These are phyloP conservation scores for Harlomillsia oculata DNA, from an alignment of 1,140 invertebrate species.

Conservation along the genomic window DNA sequence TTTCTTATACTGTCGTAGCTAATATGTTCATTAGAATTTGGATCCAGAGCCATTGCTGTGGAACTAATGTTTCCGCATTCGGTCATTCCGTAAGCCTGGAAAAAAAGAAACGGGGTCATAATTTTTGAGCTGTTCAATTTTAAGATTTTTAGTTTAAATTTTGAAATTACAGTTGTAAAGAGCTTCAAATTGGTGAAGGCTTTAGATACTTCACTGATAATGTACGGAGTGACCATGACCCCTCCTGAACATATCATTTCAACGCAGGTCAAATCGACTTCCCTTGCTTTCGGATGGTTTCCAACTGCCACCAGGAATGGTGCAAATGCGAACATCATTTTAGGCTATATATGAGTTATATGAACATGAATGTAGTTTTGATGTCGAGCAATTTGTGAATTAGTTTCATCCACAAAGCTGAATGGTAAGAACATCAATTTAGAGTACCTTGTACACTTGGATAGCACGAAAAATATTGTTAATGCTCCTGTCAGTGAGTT, in stretches of 20 bases:
- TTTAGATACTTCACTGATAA: slow-evolving; percentile 2
- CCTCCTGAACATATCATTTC: slow-evolving; percentile 19
- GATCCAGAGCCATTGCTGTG: too few relatives aligned
- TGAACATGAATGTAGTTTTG: too few relatives aligned
- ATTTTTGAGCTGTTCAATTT: too few relatives aligned
- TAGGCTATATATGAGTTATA: too few relatives aligned
- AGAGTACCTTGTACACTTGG: slow-evolving; percentile 16
- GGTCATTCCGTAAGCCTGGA: slow-evolving; percentile 18
- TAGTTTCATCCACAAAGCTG: too few relatives aligned
- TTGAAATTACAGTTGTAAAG: slow-evolving; percentile 2
- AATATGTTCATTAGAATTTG: too few relatives aligned
- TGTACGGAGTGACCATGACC: slow-evolving; percentile 5
- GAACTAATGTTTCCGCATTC: not conserved
- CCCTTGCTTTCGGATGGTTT: slow-evolving; percentile 3
- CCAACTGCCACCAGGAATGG: slow-evolving; percentile 2
- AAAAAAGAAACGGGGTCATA: too few relatives aligned
- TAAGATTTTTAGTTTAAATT: too few relatives aligned
- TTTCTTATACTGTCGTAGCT: too few relatives aligned
- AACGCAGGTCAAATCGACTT: slow-evolving; percentile 12
- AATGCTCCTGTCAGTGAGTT: not conserved
- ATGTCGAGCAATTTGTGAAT: too few relatives aligned
- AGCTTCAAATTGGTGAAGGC: not conserved
- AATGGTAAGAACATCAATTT: too few relatives aligned
- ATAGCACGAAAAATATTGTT: slow-evolving; percentile 9
- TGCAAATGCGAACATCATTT: slow-evolving; percentile 5